Conservation (phyloP, 2,113 vertebrate genomes). For the Erpornis zantholeuca region DNA sequence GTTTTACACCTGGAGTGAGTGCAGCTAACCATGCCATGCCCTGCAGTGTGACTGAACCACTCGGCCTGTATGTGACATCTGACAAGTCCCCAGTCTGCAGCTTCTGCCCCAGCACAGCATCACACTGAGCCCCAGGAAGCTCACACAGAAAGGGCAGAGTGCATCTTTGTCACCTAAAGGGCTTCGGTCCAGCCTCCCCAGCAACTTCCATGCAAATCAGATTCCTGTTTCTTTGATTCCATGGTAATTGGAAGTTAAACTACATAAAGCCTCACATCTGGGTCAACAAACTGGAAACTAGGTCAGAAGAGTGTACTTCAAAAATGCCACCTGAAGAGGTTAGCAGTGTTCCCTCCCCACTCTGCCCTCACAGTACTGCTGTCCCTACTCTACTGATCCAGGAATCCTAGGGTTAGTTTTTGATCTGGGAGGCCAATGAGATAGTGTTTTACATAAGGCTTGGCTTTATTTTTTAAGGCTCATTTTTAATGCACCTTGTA, state of each 20-base stretch:
- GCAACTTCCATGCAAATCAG: neutral
- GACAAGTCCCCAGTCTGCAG: neutral
- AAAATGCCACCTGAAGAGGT: neutral
- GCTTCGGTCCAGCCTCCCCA: rapidly evolving
- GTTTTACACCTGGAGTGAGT: neutral
- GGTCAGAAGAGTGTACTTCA: neutral
- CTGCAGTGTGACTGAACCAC: neutral
- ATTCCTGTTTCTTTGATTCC: neutral
- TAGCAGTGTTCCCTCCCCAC: neutral
- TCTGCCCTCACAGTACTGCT: rapidly evolving
- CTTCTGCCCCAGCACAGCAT: neutral
- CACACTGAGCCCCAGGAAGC: rapidly evolving
- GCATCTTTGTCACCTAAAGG: neutral
- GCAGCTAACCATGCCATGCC: rapidly evolving
- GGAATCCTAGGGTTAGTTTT: neutral
- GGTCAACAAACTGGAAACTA: neutral
- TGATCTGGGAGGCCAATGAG: neutral
- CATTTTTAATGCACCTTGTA: conserved; percentile 47
- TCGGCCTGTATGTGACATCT: neutral
- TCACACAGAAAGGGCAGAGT: neutral
- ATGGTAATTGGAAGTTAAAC: neutral
- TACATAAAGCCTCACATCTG: neutral
- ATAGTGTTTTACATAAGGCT: neutral
- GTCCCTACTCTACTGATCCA: neutral
- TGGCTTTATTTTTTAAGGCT: neutral